Evolutionary conservation across 2,888 invertebrate species (phyloP), one percentile per base, ranked within the genome.

Genomic region (Nymphalis c-album): DNA sequence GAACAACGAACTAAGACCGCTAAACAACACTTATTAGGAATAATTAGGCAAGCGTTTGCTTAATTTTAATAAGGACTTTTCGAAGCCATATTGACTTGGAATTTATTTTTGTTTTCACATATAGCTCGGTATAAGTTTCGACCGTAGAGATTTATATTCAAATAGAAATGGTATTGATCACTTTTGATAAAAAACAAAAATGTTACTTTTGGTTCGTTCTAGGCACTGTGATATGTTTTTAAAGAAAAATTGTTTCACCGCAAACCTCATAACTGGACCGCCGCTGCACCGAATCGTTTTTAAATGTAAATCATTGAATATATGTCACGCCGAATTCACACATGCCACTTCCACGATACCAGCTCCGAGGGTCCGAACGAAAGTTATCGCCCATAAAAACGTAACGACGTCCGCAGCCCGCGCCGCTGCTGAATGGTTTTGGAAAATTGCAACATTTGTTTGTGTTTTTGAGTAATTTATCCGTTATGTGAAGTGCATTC

Each of bases 21-120:
- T 40, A 10, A 40, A 10, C 10, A 40, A 40, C 3, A 0, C 8
- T 40, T 10, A 40, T 10, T 8, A 40, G 4, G 3, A 40, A 13
- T 40, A 13, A 40, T 3, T 40, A 40, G 13, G 13, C 40, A 40
- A 13, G 13, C 13, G 13, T 10, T 40, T 13, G 40, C 13, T 40
- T 7, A 2, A 48, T 18, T n/a, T 48, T 7, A 7, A 18, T 18
- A n/a, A 18, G 18, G 48, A 57, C 18, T 53, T 40, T 63, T 50
- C 48, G 50, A 47, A 16, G 26, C 47, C 26, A 55, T 61, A 83
- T 82, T 78, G 72, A 65, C 72, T 77, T 84, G 84, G 85, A 85
- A 40, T 40, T 84, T 85, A 85, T 84, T 82, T 81, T 80, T 82
- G 83, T 82, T 85, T 85, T 83, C 80, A 83, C 80, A 79, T 58